phyloP scores from a whole-genome alignment of 2,797 vertebrate species.

The Scarus forsteni region DNA sequence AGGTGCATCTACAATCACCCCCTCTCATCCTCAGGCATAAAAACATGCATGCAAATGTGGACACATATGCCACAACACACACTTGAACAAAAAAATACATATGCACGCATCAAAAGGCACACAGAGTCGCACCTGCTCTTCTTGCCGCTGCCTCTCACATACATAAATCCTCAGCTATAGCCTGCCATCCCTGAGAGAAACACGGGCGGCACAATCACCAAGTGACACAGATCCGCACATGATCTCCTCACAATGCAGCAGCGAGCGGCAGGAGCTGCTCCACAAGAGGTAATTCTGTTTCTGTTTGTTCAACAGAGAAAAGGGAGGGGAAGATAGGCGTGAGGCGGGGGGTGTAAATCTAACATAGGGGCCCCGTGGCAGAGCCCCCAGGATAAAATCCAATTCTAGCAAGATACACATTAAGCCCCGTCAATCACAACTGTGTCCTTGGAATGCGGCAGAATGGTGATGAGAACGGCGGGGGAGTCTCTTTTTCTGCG shows the following conservation, averaged over 20 bases:
- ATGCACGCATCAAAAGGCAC: constrained; percentile 37
- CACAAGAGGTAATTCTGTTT: constrained; percentile 89
- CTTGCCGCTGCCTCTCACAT: constrained; percentile 5
- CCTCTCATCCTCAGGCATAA: constrained; percentile 9
- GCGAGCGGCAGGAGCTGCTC: constrained; percentile 63
- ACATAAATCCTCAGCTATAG: constrained; percentile 47
- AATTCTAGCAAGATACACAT: constrained; percentile 93
- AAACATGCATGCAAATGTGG: constrained; percentile 35
- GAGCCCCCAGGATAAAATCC: constrained; percentile 92
- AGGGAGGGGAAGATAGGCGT: constrained; percentile 49
- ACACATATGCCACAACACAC: constrained; percentile 50
- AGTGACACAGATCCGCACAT: constrained; percentile 62
- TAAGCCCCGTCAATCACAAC: constrained; percentile 92
- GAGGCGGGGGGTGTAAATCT: constrained; percentile 82
- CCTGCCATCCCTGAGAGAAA: constrained; percentile 18
- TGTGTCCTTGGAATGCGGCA: constrained; percentile 89
- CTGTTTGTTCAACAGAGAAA: constrained; percentile 85
- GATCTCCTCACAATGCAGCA: constrained; percentile 75
- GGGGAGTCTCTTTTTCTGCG: constrained; percentile 60
- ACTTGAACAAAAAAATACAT: constrained; percentile 56
- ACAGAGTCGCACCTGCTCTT: constrained; percentile 72
- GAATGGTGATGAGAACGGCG: constrained; percentile 87
- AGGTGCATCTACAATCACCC: constrained; percentile 58
- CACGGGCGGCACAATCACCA: constrained; percentile 50
- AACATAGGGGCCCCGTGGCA: constrained; percentile 86